Conservation (phyloP, 2,113 vertebrate genomes). For the Cepphus grylle region DNA sequence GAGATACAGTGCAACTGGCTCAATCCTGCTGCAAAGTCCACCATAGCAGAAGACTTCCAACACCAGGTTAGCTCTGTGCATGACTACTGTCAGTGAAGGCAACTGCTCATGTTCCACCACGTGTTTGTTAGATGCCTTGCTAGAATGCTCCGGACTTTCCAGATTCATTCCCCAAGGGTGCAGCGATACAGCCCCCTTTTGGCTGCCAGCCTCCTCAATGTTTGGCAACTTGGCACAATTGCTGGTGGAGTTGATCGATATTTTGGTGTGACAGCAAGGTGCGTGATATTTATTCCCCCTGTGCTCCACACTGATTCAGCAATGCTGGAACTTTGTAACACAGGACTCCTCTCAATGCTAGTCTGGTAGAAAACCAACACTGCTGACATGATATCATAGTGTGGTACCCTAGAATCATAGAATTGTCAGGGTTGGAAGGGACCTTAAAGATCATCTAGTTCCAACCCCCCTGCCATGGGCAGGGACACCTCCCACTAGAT, state of each 20-base stretch:
- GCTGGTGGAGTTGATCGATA: background rate
- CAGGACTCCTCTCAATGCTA: background rate
- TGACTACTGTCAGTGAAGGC: background rate
- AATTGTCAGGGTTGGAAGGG: no score
- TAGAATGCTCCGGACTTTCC: background rate
- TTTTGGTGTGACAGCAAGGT: background rate
- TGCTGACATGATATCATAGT: background rate
- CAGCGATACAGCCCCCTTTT: background rate
- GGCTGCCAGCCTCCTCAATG: background rate
- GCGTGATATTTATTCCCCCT: background rate
- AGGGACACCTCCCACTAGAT: no score
- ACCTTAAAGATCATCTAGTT: no score
- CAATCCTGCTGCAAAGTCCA: background rate
- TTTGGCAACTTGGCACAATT: background rate
- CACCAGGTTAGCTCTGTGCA: background rate
- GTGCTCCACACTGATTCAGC: background rate
- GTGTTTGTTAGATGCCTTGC: background rate
- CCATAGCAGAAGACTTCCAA: background rate
- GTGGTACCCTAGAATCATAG: background rate
- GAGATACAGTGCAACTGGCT: background rate
- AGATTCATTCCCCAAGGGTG: background rate
- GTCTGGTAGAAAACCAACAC: background rate
- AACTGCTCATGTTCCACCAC: accelerated
- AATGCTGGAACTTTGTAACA: background rate
- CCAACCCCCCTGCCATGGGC: no score